Conservation (phyloP, 2,888 invertebrate genomes). For the Oligia strigilis region DNA sequence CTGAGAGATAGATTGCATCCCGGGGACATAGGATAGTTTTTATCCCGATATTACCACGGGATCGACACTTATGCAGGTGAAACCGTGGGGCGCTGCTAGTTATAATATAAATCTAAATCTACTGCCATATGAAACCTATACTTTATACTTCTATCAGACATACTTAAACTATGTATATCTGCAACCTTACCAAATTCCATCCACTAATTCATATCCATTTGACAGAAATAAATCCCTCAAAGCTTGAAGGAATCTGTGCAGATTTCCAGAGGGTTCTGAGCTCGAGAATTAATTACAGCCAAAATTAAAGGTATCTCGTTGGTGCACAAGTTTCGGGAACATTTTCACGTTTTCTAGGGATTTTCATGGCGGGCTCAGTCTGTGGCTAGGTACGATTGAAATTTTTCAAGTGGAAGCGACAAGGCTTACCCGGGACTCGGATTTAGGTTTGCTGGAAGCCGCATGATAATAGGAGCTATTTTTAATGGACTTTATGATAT, state of each 20-base stretch:
- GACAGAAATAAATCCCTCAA: constrained; percentile 51
- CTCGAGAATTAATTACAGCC: constrained; percentile 77
- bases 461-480: neutral
- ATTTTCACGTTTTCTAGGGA: constrained; percentile 86
- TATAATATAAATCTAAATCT: neutral
- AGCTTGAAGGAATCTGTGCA: constrained; percentile 55
- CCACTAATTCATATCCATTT: constrained; percentile 54
- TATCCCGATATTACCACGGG: no score
- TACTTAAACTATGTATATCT: neutral
- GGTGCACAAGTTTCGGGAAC: constrained; percentile 74
- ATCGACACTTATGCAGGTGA: no score
- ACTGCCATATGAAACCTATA: neutral
- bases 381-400: constrained; percentile 87
- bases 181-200: constrained; percentile 28
- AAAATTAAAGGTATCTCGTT: constrained; percentile 79
- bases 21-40: no score
- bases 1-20: no score
- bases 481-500: neutral
- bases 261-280: constrained; percentile 60
- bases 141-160: neutral
- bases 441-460: constrained; percentile 63
- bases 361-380: constrained; percentile 83
- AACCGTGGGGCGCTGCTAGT: no score
- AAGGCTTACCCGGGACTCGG: constrained; percentile 74
- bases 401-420: constrained; percentile 90